phyloP scores from a whole-genome alignment of 2,113 vertebrate species.

The Trogon melanurus region DNA sequence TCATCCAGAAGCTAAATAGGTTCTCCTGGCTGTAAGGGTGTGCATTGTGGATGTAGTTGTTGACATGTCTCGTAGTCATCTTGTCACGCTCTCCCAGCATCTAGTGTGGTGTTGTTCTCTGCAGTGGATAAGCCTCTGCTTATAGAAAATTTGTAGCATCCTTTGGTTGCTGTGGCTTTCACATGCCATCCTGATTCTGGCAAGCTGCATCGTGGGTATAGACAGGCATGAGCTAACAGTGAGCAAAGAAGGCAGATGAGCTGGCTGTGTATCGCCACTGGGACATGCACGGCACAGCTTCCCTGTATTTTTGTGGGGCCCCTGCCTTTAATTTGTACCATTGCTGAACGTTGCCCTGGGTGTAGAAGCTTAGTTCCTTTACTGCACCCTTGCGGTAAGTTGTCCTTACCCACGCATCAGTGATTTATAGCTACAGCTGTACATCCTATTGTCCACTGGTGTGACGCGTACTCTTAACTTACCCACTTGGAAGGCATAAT shows the following conservation, averaged over 20 bases:
- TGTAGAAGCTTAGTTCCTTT: background rate
- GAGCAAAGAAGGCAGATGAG: background rate
- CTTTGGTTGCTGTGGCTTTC: background rate
- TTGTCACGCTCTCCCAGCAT: background rate
- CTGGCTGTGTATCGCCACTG: background rate
- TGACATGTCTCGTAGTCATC: background rate
- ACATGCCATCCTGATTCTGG: background rate
- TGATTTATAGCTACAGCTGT: background rate
- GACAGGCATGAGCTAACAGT: background rate
- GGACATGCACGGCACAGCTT: background rate
- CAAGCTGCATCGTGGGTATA: background rate
- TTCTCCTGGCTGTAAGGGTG: background rate
- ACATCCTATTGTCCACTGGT: background rate
- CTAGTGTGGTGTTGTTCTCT: background rate
- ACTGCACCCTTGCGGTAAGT: background rate
- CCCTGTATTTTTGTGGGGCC: background rate
- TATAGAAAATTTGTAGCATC: background rate
- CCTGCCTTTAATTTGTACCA: background rate
- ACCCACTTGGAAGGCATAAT: background rate
- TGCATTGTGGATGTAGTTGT: background rate
- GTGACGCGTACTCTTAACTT: background rate
- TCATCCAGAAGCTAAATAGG: background rate
- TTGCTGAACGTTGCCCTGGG: background rate
- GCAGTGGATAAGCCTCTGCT: background rate
- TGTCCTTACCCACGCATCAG: background rate